Conservation (phyloP, 2,797 vertebrate genomes). For the Lophura swinhoii region DNA sequence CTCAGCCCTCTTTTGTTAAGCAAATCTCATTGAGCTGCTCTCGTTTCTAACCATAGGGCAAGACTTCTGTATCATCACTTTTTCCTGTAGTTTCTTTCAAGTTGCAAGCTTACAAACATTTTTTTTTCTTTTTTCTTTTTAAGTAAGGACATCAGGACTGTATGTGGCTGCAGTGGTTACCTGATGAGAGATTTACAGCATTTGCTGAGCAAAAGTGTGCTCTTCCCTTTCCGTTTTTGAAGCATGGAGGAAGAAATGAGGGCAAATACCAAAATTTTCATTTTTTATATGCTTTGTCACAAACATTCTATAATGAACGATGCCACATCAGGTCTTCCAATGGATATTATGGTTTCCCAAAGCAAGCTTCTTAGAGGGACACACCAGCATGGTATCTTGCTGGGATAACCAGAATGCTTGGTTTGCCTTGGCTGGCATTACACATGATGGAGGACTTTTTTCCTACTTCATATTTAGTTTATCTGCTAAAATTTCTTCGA, state of each 20-base stretch:
- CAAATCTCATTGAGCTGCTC: conserved; percentile 1
- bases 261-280: background rate
- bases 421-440: background rate
- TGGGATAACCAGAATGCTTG: background rate
- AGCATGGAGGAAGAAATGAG: background rate
- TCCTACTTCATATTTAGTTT: background rate
- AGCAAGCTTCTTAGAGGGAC: background rate
- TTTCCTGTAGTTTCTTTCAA: conserved; percentile 30
- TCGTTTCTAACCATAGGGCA: background rate
- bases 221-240: background rate
- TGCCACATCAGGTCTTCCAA: background rate
- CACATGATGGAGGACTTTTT: background rate
- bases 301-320: background rate
- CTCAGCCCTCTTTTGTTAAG: background rate
- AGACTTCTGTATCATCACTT: conserved; percentile 34
- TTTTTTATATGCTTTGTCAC: background rate
- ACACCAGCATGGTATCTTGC: background rate
- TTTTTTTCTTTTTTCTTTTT: conserved; percentile 21
- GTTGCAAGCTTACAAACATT: conserved; percentile 16
- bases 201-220: background rate
- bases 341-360: background rate
- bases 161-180: background rate
- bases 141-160: background rate
- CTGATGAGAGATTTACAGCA: background rate
- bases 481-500: background rate